phyloP scores from a whole-genome alignment of 2,888 invertebrate species.

The Petrolisthes manimaculis region DNA sequence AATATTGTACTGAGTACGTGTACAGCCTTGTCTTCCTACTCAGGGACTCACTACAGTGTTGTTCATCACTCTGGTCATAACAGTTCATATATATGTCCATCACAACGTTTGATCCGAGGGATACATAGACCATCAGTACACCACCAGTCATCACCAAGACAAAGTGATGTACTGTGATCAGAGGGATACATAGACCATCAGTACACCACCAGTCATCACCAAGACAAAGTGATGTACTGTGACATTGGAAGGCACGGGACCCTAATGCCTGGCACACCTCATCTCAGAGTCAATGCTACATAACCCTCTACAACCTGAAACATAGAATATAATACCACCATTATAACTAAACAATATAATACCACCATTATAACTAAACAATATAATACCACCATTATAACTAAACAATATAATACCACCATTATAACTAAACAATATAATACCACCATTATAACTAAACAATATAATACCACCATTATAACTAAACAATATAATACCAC shows the following conservation, averaged over 20 bases:
- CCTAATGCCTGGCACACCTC: slow-evolving; percentile 78
- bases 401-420: too few species aligned
- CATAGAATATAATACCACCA: background rate
- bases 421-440: too few species aligned
- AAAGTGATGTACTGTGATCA: too few species aligned
- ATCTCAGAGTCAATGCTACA: slow-evolving; percentile 77
- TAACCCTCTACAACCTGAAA: slow-evolving; percentile 76
- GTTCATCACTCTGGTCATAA: slow-evolving; percentile 81
- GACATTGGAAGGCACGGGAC: slow-evolving; percentile 72
- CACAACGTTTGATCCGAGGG: slow-evolving; percentile 79
- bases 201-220: slow-evolving; percentile 79
- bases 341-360: too few species aligned
- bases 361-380: too few species aligned
- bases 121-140: too few species aligned
- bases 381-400: too few species aligned
- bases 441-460: too few species aligned
- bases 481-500: too few species aligned
- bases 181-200: slow-evolving; percentile 79
- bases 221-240: slow-evolving; percentile 76
- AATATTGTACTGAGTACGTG: too few species aligned
- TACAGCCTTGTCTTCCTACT: background rate
- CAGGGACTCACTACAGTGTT: slow-evolving; percentile 77
- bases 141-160: too few species aligned
- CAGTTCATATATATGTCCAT: slow-evolving; percentile 82
- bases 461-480: too few species aligned